Conservation (phyloP, 2,888 invertebrate species). For the Morpho deidamia region DNA sequence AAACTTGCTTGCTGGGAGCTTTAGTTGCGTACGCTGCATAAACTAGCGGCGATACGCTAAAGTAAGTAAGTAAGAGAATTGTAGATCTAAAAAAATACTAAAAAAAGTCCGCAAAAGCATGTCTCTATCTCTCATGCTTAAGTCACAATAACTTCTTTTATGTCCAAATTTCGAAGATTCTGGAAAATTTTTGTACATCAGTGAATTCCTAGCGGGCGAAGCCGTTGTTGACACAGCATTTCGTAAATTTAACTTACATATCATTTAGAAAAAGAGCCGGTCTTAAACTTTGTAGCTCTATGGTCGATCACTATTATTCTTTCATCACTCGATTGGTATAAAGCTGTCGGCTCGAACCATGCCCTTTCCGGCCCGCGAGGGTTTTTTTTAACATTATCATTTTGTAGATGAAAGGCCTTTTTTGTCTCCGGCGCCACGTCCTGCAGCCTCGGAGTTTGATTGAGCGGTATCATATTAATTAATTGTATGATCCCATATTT, state of each 20-base stretch:
- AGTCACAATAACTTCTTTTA: no score
- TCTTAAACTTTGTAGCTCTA: slow-evolving; percentile 9
- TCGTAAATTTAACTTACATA: neutral
- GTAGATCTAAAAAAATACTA: no score
- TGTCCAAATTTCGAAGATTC: no score
- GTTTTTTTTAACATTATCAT: slow-evolving; percentile 55
- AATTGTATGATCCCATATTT: slow-evolving; percentile 26
- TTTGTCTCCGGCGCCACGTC: slow-evolving; percentile 50
- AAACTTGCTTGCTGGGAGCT: no score
- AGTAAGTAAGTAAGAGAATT: no score
- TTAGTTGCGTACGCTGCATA: no score
- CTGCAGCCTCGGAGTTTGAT: slow-evolving; percentile 40
- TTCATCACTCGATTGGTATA: slow-evolving; percentile 35
- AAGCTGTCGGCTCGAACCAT: slow-evolving; percentile 32
- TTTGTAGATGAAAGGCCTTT: slow-evolving; percentile 53
- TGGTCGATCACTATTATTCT: slow-evolving; percentile 25
- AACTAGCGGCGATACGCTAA: no score
- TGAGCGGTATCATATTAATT: slow-evolving; percentile 46
- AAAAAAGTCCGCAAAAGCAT: no score
- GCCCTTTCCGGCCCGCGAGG: slow-evolving; percentile 51
- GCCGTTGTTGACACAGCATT: no score
- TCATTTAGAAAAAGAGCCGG: neutral
- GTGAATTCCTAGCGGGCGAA: no score
- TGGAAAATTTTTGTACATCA: no score
- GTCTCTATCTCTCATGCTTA: no score